Evolutionary conservation across 2,797 vertebrate species (phyloP).

Genomic region (Coilia nasus): DNA sequence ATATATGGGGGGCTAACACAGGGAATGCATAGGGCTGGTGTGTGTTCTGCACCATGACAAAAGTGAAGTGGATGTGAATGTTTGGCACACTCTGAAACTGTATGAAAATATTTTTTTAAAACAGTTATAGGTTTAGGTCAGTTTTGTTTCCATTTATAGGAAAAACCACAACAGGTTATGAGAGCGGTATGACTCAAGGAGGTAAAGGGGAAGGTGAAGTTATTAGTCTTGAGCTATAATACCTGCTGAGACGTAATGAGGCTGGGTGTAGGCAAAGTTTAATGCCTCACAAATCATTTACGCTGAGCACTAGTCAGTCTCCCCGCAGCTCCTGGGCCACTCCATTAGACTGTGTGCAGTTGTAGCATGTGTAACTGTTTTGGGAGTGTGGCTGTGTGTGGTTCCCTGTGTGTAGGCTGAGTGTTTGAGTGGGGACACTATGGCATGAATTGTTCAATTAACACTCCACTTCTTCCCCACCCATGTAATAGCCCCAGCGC

Average conservation of each 20-base stretch:
- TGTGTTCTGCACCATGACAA: background rate
- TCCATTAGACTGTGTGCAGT: background rate
- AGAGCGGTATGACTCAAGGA: background rate
- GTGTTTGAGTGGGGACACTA: background rate
- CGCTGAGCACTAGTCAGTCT: background rate
- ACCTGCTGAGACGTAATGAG: slow-evolving; percentile 1
- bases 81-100: background rate
- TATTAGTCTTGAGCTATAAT: background rate
- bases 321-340: background rate
- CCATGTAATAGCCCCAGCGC: background rate
- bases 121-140: background rate
- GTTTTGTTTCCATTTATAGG: slow-evolving; percentile 20
- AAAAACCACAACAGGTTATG: slow-evolving; percentile 10
- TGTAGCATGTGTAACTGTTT: slow-evolving; percentile 5
- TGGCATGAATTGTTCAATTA: slow-evolving; percentile 5
- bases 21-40: slow-evolving; percentile 30
- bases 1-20: slow-evolving; percentile 35
- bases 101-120: background rate
- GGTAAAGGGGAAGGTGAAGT: slow-evolving; percentile 7
- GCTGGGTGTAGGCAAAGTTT: background rate
- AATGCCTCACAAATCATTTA: slow-evolving; percentile 9
- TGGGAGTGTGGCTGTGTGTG: background rate
- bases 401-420: background rate
- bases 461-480: slow-evolving; percentile 11
- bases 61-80: background rate